Conservation (phyloP, 2,113 vertebrate genomes). For the Ondatra zibethicus region DNA sequence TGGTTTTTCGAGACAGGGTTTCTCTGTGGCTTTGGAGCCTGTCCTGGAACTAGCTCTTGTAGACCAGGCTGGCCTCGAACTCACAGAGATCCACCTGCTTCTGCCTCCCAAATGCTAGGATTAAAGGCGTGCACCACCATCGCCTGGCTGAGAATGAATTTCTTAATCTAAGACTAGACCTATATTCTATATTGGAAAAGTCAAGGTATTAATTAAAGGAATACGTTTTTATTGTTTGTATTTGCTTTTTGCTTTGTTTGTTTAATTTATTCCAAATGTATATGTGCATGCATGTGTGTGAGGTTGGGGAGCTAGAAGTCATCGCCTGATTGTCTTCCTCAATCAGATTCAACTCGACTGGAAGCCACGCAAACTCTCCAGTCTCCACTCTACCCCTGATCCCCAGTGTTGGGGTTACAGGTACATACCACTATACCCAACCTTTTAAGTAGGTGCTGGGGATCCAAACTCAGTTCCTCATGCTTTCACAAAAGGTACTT, state of each 20-base stretch:
- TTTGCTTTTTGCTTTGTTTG: not conserved
- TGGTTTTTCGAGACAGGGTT: too few species aligned
- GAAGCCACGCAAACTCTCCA: not conserved
- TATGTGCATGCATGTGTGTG: not conserved
- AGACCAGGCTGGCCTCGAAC: too few species aligned
- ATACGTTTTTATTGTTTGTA: constrained; percentile 13
- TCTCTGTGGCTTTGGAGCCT: too few species aligned
- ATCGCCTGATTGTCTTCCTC: not conserved
- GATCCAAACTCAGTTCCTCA: not conserved
- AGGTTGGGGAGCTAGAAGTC: not conserved
- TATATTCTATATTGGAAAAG: not conserved
- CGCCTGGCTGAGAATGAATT: not conserved
- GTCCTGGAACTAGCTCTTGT: too few species aligned
- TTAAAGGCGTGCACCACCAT: too few species aligned
- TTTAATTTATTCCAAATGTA: not conserved
- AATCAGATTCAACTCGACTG: not conserved
- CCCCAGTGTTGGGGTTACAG: not conserved
- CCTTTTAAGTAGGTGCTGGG: not conserved
- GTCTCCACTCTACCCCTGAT: too few species aligned
- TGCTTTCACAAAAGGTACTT: not conserved
- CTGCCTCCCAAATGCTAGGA: too few species aligned
- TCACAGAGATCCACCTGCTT: too few species aligned
- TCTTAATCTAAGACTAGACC: constrained; percentile 15
- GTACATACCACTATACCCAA: not conserved
- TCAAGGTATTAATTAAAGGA: constrained; percentile 37